A percentile compares a stretch with the other conserved stretches of the same genome.
phyloP scores from a whole-genome alignment of 2,113 vertebrate genomes.

The Murina feae region DNA sequence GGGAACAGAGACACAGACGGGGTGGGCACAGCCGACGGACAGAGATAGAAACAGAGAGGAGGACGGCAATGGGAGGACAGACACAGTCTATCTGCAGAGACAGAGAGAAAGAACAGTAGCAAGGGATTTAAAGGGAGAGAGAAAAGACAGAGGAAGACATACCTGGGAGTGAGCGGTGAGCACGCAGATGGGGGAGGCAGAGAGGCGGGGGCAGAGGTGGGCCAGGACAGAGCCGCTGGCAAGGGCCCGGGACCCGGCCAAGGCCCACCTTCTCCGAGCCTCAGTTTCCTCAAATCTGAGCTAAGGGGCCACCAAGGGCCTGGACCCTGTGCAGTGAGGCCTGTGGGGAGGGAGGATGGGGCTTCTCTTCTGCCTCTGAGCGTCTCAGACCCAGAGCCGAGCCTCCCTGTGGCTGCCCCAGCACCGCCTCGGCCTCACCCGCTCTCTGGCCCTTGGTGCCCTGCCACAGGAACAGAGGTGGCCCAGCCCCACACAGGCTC shows the following conservation, averaged over 20 bases:
- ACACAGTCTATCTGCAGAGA: not conserved
- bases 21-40: fast-evolving
- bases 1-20: not conserved
- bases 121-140: not conserved
- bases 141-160: not conserved
- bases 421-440: fast-evolving
- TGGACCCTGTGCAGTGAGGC: not conserved
- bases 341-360: not conserved
- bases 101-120: not conserved
- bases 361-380: too few relatives aligned
- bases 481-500: fast-evolving
- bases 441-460: not conserved
- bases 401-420: not conserved
- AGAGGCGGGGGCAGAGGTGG: not conserved
- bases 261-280: not conserved
- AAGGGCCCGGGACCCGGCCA: not conserved
- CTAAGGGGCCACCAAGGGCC: not conserved
- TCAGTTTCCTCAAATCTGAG: not conserved
- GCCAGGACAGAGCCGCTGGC: not conserved
- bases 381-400: fast-evolving
- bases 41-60: too few relatives aligned
- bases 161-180: not conserved
- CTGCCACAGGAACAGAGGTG: not conserved
- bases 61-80: fast-evolving
- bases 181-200: fast-evolving